Conservation (phyloP, 2,113 vertebrate species). For the Sarotherodon lohbergeri region DNA sequence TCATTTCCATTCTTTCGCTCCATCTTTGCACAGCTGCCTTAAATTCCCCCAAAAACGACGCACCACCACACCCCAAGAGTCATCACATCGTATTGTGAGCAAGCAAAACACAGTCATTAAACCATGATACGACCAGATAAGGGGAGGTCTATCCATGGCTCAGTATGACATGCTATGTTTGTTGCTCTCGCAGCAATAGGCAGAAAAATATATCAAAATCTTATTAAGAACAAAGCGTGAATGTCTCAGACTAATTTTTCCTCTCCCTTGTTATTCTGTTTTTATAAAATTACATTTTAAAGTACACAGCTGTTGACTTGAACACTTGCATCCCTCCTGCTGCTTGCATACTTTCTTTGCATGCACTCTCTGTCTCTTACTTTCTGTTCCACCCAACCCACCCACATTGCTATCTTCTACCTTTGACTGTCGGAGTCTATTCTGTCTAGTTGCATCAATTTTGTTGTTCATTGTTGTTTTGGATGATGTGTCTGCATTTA, state of each 20-base stretch:
- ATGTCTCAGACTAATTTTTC: not conserved
- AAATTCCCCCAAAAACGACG: conserved; percentile 17
- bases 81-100: not conserved
- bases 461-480: not conserved
- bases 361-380: not conserved
- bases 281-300: not conserved
- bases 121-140: conserved; percentile 13
- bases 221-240: not conserved
- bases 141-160: not conserved
- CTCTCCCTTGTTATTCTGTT: not conserved
- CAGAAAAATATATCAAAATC: conserved; percentile 1
- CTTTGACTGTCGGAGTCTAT: not conserved
- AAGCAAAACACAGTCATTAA: conserved; percentile 1
- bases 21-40: not conserved
- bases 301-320: not conserved
- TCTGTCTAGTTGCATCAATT: not conserved
- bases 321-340: not conserved
- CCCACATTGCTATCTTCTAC: not conserved
- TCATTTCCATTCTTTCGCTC: not conserved
- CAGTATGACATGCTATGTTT: not conserved
- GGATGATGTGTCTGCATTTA: not conserved
- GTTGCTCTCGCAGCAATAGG: not conserved
- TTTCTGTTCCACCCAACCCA: not conserved
- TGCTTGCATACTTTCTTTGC: not conserved
- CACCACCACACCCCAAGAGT: not conserved